phyloP scores from a whole-genome alignment of 1,140 invertebrate genomes.

The Drosophila rhopaloa region DNA sequence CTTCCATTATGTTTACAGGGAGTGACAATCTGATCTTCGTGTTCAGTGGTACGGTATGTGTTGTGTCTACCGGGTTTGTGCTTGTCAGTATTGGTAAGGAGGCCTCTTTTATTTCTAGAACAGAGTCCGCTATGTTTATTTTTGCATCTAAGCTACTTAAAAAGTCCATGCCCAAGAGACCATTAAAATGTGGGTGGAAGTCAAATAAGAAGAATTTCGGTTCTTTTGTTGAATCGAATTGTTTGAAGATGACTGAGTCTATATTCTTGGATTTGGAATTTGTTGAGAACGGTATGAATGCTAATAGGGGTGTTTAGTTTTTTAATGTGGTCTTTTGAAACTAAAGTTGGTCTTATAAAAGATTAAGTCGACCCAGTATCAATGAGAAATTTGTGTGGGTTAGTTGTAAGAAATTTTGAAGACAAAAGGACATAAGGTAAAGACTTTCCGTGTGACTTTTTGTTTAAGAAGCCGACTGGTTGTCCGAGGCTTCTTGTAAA shows the following conservation, averaged over 20 bases:
- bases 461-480: no score
- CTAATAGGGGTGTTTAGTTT: no score
- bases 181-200: conserved; percentile 4
- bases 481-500: no score
- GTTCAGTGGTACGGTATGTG: not conserved
- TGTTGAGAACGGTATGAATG: no score
- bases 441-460: no score
- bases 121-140: not conserved
- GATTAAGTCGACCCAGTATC: no score
- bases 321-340: no score
- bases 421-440: no score
- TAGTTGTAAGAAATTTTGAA: no score
- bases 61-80: not conserved
- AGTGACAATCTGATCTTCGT: not conserved
- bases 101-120: not conserved
- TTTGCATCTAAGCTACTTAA: not conserved
- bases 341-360: no score
- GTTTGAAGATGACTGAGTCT: not conserved
- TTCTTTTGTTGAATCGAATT: not conserved
- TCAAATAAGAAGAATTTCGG: conserved; percentile 1
- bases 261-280: no score
- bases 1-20: not conserved
- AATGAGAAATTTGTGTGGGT: no score
- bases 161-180: not conserved
- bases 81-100: not conserved